Conservation (phyloP, 1,140 invertebrate genomes). For the Nilaparvata lugens region DNA sequence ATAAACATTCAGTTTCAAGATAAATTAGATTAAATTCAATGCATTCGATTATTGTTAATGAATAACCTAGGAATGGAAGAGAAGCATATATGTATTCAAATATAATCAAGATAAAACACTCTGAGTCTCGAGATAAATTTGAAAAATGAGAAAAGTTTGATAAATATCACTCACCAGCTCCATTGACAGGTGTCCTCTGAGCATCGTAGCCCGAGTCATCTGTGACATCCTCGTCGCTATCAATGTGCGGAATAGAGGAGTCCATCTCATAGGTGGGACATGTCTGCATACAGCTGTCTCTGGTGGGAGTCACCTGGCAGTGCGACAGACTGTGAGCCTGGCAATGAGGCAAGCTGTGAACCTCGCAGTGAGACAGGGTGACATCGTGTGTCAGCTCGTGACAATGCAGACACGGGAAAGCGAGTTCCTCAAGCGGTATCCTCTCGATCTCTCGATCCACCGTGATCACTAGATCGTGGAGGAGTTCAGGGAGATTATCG, state of each 20-base stretch:
- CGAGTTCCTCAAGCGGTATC: constrained; percentile 52
- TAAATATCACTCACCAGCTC: not conserved
- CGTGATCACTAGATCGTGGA: constrained; percentile 51
- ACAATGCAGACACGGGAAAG: constrained; percentile 50
- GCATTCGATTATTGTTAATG: too few relatives aligned
- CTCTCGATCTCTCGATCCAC: constrained; percentile 57
- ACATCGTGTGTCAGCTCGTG: constrained; percentile 29
- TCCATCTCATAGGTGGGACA: constrained; percentile 51
- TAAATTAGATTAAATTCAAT: too few relatives aligned
- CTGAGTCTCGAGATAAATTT: too few relatives aligned
- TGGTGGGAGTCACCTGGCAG: constrained; percentile 30
- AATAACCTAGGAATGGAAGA: too few relatives aligned
- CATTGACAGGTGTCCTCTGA: too few relatives aligned
- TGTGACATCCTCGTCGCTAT: constrained; percentile 50
- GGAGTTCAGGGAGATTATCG: constrained; percentile 43
- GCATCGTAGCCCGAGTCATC: too few relatives aligned
- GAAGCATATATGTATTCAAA: too few relatives aligned
- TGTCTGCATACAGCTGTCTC: constrained; percentile 37
- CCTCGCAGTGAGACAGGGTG: constrained; percentile 32
- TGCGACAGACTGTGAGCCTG: not conserved
- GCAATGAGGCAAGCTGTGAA: constrained; percentile 33
- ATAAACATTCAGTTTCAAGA: too few relatives aligned
- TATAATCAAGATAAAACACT: too few relatives aligned
- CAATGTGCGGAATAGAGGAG: constrained; percentile 58
- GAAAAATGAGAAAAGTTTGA: not conserved